Evolutionary conservation across 2,888 invertebrate species (phyloP).

Genomic region (Nomada ferruginata): DNA sequence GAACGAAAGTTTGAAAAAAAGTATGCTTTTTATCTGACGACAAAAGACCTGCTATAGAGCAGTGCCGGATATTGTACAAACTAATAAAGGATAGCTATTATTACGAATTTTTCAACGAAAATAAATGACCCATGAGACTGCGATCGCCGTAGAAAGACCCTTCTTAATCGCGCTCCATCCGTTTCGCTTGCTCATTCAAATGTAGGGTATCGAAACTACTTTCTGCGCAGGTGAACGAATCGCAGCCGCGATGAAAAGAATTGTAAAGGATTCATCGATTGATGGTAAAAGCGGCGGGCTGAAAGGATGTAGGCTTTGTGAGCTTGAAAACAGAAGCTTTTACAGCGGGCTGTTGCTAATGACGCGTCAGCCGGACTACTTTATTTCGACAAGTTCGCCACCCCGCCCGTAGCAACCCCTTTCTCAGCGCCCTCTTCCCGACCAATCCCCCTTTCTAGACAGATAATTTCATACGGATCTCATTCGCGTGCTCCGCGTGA

Average conservation of each 20-base stretch:
- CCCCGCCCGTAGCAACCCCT: constrained; percentile 49
- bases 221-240: constrained; percentile 44
- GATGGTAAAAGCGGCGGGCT: constrained; percentile 25
- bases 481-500: constrained; percentile 60
- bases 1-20: background rate
- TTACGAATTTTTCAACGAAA: constrained; percentile 14
- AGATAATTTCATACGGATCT: constrained; percentile 68
- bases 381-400: constrained; percentile 52
- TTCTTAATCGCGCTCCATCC: constrained; percentile 33
- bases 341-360: constrained; percentile 66
- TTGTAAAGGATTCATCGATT: constrained; percentile 41
- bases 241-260: constrained; percentile 29
- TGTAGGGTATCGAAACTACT: constrained; percentile 19
- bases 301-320: constrained; percentile 47
- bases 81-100: constrained; percentile 31
- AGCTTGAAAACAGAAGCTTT: constrained; percentile 52
- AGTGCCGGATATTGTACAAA: background rate
- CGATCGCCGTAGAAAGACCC: background rate
- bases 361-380: constrained; percentile 61
- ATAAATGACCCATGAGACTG: constrained; percentile 25
- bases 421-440: constrained; percentile 17
- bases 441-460: constrained; percentile 28
- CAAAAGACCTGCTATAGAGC: background rate
- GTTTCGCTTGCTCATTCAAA: constrained; percentile 15
- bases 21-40: background rate